A percentile compares a stretch with the other conserved stretches of the same genome.
Conservation (phyloP, 2,888 invertebrate species). For the Drosophila ezoana region DNA sequence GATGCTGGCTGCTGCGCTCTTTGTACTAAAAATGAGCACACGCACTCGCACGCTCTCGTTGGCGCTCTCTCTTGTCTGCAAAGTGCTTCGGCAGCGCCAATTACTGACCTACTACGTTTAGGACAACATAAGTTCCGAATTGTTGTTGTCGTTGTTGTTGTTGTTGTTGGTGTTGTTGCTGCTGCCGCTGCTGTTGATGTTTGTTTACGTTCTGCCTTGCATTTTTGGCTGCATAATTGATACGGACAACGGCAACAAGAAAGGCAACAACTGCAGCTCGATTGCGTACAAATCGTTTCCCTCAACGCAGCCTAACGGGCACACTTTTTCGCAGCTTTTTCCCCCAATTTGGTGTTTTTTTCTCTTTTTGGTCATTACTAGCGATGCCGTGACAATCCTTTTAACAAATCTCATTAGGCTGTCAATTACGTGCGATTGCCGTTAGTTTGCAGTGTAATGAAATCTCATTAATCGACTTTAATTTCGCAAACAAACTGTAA, state of each 20-base stretch:
- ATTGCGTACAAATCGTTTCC: conserved; percentile 48
- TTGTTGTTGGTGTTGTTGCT: conserved; percentile 15
- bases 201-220: conserved; percentile 73
- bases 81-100: conserved; percentile 38
- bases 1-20: conserved; percentile 69
- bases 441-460: conserved; percentile 56
- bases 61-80: conserved; percentile 30
- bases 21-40: conserved; percentile 60
- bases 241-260: conserved; percentile 51
- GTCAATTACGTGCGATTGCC: conserved; percentile 71
- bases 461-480: conserved; percentile 78
- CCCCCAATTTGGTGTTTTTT: conserved; percentile 9
- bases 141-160: conserved; percentile 27
- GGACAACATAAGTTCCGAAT: conserved; percentile 46
- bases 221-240: conserved; percentile 72
- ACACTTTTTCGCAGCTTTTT: neutral
- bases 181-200: conserved; percentile 48
- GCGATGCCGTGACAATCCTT: conserved; percentile 69
- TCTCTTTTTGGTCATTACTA: conserved; percentile 64
- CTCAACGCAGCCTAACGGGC: conserved; percentile 6
- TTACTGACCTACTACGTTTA: conserved; percentile 73
- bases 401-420: conserved; percentile 78
- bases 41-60: conserved; percentile 1
- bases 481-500: conserved; percentile 65
- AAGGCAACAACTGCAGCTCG: conserved; percentile 49